Base-by-base conservation (phyloP, 2,113 vertebrate genomes). In the Thymallus thymallus region DNA sequence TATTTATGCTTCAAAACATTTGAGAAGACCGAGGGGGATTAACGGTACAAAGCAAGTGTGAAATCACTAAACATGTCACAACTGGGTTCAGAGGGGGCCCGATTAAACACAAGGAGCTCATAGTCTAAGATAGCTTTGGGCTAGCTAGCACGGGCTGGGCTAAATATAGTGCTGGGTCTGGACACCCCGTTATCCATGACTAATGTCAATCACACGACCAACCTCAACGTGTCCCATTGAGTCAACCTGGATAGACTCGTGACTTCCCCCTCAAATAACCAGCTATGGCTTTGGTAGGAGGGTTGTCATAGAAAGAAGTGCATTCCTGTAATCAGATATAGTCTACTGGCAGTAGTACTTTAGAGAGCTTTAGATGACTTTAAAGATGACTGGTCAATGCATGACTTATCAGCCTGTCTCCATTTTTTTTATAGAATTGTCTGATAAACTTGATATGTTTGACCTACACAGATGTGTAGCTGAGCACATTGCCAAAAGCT, bases 61-160 rank as follows among this genome's bases (percentile, higher is more conserved):
- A 88, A 91, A 88, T 80, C 78, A 80, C 78, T 84, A 84, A 88
- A 89, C 82, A 82, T 84, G 88, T 90, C 84, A 84, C 82, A 84
- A 85, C 79, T 66, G 72, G 62, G 76, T 64, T 63, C 41, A 51
- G 67, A 45, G 67, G 77, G 69, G 35, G 78, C 78, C 68, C 18
- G 18, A 85, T 88, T 80, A 79, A 78, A 86, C 72, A 68, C 66
- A 68, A 51, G 75, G 64, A 46, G 68, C 76, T 77, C 66, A 29
- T 64, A 68, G 74, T 14, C 48, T 51, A 51, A 51, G 14, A 51
- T 18, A 51, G 13, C 16, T 51, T 51, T 10, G 9, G 9, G 35
- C 9, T 1, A 41, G 35, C 9, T 10, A 41, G 9, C 9, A 41
- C 69, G 6, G 46, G 69, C 77, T 71, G n/a, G 72, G 62, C 60